Evolutionary conservation across 2,888 invertebrate genomes (phyloP).

Genomic region (Electrophaes corylata): DNA sequence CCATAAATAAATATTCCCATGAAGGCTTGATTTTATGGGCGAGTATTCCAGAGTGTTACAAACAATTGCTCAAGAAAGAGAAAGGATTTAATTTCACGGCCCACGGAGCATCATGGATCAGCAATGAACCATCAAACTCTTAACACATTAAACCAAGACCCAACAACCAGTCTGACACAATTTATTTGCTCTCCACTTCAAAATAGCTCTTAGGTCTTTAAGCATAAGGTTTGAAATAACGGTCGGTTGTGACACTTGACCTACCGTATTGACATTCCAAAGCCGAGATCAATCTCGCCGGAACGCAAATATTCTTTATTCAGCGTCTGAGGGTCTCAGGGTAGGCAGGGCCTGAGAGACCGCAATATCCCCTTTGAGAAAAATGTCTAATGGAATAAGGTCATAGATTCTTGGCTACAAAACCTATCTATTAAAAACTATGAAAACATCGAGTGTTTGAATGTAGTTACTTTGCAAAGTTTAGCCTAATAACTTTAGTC

Average conservation of each 20-base stretch:
- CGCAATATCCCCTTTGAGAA: conserved; percentile 68
- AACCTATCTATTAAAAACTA: conserved; percentile 21
- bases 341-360: conserved; percentile 39
- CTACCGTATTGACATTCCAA: conserved; percentile 43
- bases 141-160: conserved; percentile 41
- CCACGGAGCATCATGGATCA: conserved; percentile 24
- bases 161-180: conserved; percentile 39
- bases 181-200: conserved; percentile 26
- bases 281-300: conserved; percentile 43
- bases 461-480: too few species aligned
- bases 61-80: conserved; percentile 21
- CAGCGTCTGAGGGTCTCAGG: conserved; percentile 39
- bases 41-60: not conserved
- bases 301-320: conserved; percentile 47
- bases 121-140: conserved; percentile 36
- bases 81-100: conserved; percentile 28
- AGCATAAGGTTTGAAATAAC: conserved; percentile 20
- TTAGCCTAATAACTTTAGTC: too few species aligned
- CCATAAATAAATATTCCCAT: too few species aligned
- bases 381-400: conserved; percentile 77
- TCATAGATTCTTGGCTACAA: conserved; percentile 36
- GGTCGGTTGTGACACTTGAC: conserved; percentile 31
- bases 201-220: conserved; percentile 18
- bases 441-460: not conserved
- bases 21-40: not conserved